phyloP scores from a whole-genome alignment of 2,888 invertebrate genomes.

The Pediacus dermestoides region DNA sequence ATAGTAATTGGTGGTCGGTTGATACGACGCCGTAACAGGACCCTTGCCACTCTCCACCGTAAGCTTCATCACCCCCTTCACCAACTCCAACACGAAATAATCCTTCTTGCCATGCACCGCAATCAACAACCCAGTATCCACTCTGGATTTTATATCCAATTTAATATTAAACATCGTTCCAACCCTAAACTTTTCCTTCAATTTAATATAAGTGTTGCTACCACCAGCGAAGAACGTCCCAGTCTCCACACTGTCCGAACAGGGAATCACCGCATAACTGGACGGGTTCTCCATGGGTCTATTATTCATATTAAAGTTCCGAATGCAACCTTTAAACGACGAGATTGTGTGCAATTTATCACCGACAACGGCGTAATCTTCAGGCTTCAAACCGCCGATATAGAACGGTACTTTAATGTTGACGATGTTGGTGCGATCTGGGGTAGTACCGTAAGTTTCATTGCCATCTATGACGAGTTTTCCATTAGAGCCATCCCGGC shows the following conservation, averaged over 20 bases:
- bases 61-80: constrained; percentile 79
- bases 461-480: constrained; percentile 65
- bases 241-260: constrained; percentile 72
- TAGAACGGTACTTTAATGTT: constrained; percentile 69
- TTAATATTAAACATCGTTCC: constrained; percentile 74
- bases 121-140: constrained; percentile 78
- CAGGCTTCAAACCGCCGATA: constrained; percentile 72
- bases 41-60: constrained; percentile 82
- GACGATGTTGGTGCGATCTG: constrained; percentile 44
- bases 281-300: constrained; percentile 61
- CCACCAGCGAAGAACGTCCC: constrained; percentile 83
- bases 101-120: constrained; percentile 81
- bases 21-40: constrained; percentile 70
- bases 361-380: constrained; percentile 48
- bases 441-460: constrained; percentile 33
- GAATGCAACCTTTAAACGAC: constrained; percentile 82
- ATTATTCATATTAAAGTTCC: constrained; percentile 69
- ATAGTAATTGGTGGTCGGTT: constrained; percentile 55
- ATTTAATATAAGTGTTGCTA: constrained; percentile 66
- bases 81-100: constrained; percentile 81
- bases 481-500: constrained; percentile 61
- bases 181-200: constrained; percentile 71
- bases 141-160: constrained; percentile 84
- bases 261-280: constrained; percentile 66
- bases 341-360: constrained; percentile 50